Evolutionary conservation across 2,888 invertebrate genomes (phyloP).

Genomic region (Fissipunctia ypsillon): DNA sequence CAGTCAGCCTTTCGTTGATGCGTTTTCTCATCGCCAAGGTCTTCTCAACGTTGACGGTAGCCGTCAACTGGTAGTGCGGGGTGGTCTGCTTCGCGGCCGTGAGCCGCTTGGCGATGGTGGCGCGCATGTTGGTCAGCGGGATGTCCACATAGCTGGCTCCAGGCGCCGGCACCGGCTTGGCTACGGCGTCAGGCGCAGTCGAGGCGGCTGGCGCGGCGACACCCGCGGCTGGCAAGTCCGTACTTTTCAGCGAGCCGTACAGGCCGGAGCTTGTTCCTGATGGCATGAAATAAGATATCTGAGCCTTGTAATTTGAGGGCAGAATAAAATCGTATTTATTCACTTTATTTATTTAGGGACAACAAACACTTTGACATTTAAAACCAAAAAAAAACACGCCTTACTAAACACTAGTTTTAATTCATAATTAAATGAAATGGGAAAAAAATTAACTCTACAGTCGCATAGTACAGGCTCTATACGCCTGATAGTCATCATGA

Average conservation of each 20-base stretch:
- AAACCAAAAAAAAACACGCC: background rate
- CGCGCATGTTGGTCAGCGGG: slow-evolving; percentile 95
- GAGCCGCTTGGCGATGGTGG: slow-evolving; percentile 96
- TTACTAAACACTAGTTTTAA: too few species aligned
- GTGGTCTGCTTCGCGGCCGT: slow-evolving; percentile 97
- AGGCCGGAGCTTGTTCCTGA: slow-evolving; percentile 94
- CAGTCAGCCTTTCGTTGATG: slow-evolving; percentile 95
- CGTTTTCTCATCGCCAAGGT: slow-evolving; percentile 93
- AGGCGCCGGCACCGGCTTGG: slow-evolving; percentile 71
- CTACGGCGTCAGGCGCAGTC: slow-evolving; percentile 45
- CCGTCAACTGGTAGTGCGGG: slow-evolving; percentile 98
- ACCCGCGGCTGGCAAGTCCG: slow-evolving; percentile 91
- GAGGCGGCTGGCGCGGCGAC: slow-evolving; percentile 48
- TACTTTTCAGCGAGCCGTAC: slow-evolving; percentile 95
- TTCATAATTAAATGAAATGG: background rate
- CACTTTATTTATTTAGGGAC: too few species aligned
- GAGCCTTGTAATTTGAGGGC: background rate
- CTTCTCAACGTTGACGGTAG: slow-evolving; percentile 96
- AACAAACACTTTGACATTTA: background rate
- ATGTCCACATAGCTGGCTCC: slow-evolving; percentile 92
- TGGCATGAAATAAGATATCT: slow-evolving; percentile 64
- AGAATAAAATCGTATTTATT: background rate
- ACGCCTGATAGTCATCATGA: background rate
- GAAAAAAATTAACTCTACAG: background rate
- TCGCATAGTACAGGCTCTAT: background rate